A percentile compares a stretch with the other conserved stretches of the same genome.
Evolutionary conservation across 2,797 vertebrate genomes (phyloP).

Genomic region (Danionella dracula): DNA sequence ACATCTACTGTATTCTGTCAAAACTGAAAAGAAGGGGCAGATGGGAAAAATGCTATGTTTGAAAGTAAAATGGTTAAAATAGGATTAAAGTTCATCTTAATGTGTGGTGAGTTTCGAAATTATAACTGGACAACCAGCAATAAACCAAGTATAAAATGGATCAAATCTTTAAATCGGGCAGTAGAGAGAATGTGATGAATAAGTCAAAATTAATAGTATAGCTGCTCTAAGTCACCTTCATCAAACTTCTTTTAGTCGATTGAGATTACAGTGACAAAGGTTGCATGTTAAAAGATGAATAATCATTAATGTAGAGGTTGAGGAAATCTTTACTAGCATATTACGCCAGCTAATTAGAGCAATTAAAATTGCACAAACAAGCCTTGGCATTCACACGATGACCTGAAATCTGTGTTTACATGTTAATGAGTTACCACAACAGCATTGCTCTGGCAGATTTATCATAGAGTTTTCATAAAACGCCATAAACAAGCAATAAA

Average conservation of each 20-base stretch:
- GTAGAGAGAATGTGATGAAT: too few relatives aligned
- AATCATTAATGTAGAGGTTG: constrained; percentile 6
- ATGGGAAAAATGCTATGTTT: too few relatives aligned
- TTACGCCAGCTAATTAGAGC: not conserved
- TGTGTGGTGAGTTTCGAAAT: too few relatives aligned
- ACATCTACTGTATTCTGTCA: too few relatives aligned
- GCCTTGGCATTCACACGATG: not conserved
- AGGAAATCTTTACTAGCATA: constrained; percentile 2
- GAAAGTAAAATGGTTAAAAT: too few relatives aligned
- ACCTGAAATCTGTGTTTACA: constrained; percentile 51
- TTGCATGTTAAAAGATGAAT: not conserved
- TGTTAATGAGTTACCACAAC: constrained; percentile 55
- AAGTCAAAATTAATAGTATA: not conserved
- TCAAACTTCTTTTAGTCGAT: not conserved
- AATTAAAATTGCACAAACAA: not conserved
- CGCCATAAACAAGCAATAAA: not conserved
- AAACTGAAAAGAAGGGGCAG: too few relatives aligned
- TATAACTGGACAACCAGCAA: too few relatives aligned
- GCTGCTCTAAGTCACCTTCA: not conserved
- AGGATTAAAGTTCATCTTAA: too few relatives aligned
- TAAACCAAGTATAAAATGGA: too few relatives aligned
- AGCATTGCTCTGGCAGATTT: not conserved
- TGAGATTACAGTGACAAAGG: not conserved
- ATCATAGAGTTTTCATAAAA: not conserved
- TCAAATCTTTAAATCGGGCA: too few relatives aligned